Evolutionary conservation across 2,888 invertebrate species (phyloP), one percentile per base, ranked within the genome.

Genomic region (Pheosia tremula): DNA sequence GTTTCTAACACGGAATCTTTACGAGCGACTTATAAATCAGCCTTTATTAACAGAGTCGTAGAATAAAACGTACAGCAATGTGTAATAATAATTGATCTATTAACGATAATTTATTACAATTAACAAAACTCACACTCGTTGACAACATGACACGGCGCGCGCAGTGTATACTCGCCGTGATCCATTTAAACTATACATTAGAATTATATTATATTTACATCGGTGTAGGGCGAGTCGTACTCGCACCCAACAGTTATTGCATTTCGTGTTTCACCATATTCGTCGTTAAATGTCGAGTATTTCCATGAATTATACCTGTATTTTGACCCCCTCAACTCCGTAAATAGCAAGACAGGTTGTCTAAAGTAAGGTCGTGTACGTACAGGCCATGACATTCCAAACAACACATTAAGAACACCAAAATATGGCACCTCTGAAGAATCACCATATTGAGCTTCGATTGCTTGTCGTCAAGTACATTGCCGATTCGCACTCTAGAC

Each of bases 61-160:
- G 56, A 66, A 74, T 64, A 60, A 75, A 72, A 71, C 61, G 58
- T 64, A 49, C 36, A n/a, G 36, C 36, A 50, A 49, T 61, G 55
- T 64, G 57, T 71, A 77, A 88, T 90, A 89, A 90, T 90, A 91
- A 88, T 89, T 85, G 84, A 91, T 93, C 88, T 93, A 93, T 91
- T 93, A 92, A 93, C 91, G 91, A 92, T 91, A 92, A 90, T 90
- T 91, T 90, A 90, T 90, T 90, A 89, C 87, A 87, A 76, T 73
- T 87, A 87, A 87, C 88, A 87, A 89, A 89, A 89, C 86, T 81
- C 88, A 89, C 90, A 83, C 84, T 83, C 86, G 81, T 80, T 77
- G 83, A 86, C 86, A 84, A 84, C 79, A 82, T 79, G 79, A 39
- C n/a, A 56, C 84, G 78, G 86, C 86, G 89, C 81, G 81, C 75